Base-by-base conservation (phyloP, 1,140 invertebrate genomes). In the Caligus rogercresseyi region DNA sequence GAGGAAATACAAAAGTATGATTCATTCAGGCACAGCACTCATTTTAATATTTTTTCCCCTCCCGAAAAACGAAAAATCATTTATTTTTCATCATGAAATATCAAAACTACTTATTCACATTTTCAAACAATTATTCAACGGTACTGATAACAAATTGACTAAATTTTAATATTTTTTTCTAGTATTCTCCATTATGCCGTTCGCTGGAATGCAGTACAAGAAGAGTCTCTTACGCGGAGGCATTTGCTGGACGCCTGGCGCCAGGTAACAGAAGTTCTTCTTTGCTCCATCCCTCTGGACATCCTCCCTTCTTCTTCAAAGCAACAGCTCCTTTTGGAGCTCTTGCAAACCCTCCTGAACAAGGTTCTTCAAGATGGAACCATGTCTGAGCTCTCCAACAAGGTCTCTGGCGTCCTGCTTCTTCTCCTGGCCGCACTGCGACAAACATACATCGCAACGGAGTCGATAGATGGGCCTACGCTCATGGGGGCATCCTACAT, bases 211-310 rank as follows among this genome's bases (percentile, higher is more conserved):
- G n/a, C 18, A 7, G 52, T 55, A 3, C 61, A 63, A 23, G 61
- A 63, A 53, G 24, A 51, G 11, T 24, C 52, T 21, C 16, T 51
- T 25, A 21, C 61, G 1, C 54, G 52, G 21, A 19, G 54, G n/a
- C 19, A 58, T n/a, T 23, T 63, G 3, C 25, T 63, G n/a, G 61
- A 63, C 25, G 51, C 61, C 19, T 63, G 61, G 61, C 21, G 61
- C 15, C 61, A 63, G 25, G 61, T 63, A 1, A 55, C 61, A 3
- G 61, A 63, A 19, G 53, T 63, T 1, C 52, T 63, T n/a, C 20
- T 63, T 1, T 63, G 51, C 15, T 18, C 52, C 15, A 20, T 53
- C 25, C 61, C 61, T 53, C 14, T 14, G 3, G 61, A 63, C 18
- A 11, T 23, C 13, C 25, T 63, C 14, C 3, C 54, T 3, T n/a